Conservation (phyloP, 2,888 invertebrate species). For the Parelbella ahira region DNA sequence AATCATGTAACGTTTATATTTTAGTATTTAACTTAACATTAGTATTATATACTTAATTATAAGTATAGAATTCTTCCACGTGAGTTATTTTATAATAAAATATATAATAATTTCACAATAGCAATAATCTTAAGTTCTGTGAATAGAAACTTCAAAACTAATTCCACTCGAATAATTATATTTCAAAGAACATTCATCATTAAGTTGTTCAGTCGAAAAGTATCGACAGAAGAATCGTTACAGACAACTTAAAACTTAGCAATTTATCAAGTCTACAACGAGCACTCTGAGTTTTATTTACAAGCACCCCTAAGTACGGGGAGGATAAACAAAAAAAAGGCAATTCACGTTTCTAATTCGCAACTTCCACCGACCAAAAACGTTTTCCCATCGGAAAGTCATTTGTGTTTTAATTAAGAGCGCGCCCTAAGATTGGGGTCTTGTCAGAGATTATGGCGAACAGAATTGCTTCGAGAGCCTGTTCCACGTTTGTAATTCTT, state of each 20-base stretch:
- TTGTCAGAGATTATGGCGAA: constrained; percentile 54
- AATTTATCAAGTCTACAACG: constrained; percentile 13
- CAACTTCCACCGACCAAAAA: constrained; percentile 36
- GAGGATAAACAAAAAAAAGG: constrained; percentile 31
- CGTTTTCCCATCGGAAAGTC: constrained; percentile 49
- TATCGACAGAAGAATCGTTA: constrained; percentile 9
- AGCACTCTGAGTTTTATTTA: constrained; percentile 13
- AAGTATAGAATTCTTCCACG: too few relatives aligned
- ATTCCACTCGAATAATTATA: background rate
- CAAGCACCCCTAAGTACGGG: constrained; percentile 7
- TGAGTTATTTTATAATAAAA: too few relatives aligned
- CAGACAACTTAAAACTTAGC: constrained; percentile 13
- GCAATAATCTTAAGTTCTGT: too few relatives aligned
- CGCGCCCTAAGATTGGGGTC: constrained; percentile 34
- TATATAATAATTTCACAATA: too few relatives aligned
- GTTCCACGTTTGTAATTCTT: constrained; percentile 39
- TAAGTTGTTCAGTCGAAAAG: constrained; percentile 1
- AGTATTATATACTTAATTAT: too few relatives aligned
- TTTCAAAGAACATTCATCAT: background rate
- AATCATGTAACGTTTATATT: too few relatives aligned
- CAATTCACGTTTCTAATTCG: constrained; percentile 44
- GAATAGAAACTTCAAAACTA: background rate
- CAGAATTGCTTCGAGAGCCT: constrained; percentile 42
- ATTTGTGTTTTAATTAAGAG: constrained; percentile 68
- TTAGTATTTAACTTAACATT: too few relatives aligned